A percentile compares a stretch with the other conserved stretches of the same genome.
Evolutionary conservation across 1,140 invertebrate species (phyloP).

Genomic region (Musca vetustissima): DNA sequence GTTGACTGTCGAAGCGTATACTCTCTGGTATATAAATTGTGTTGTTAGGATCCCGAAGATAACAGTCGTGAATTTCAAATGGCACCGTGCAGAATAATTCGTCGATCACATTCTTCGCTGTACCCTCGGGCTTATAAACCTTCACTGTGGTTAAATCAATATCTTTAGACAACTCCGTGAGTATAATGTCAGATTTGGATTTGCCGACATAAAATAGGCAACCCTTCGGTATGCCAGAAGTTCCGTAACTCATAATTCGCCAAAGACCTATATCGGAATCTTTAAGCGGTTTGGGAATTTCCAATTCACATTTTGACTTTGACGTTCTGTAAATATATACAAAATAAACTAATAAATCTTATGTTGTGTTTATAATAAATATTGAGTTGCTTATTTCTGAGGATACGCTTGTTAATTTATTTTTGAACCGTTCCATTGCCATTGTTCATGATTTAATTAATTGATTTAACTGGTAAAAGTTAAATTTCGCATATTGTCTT

Average conservation of each 20-base stretch:
- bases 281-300: constrained; percentile 25
- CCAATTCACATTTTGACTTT: constrained; percentile 25
- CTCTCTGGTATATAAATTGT: constrained; percentile 29
- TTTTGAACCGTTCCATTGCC: no score
- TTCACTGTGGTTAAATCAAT: neutral
- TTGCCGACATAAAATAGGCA: constrained; percentile 30
- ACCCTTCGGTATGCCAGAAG: constrained; percentile 5
- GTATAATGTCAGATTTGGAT: constrained; percentile 21
- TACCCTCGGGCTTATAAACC: neutral
- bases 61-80: constrained; percentile 29
- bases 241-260: constrained; percentile 21
- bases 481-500: no score
- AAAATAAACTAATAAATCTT: no score
- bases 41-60: constrained; percentile 27
- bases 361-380: no score
- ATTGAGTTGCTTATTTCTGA: no score
- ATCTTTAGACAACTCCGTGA: neutral
- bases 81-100: constrained; percentile 25
- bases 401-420: no score
- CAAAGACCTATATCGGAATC: constrained; percentile 27
- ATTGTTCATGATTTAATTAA: no score
- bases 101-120: neutral
- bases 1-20: constrained; percentile 20
- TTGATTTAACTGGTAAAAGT: no score
- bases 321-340: constrained; percentile 20